Conservation (phyloP, 2,797 vertebrate species). For the Oreonectes daqikongensis region DNA sequence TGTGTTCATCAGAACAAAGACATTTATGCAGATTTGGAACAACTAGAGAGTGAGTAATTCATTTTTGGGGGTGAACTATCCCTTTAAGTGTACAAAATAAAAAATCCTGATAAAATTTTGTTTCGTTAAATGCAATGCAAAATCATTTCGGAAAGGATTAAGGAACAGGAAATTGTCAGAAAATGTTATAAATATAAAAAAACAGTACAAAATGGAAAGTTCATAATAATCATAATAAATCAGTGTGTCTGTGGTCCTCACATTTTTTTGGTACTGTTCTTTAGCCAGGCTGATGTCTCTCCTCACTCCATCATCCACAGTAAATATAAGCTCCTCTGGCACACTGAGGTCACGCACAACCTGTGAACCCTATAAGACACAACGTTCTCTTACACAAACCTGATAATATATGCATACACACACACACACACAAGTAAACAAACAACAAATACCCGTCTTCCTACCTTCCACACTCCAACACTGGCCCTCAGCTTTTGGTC, state of each 20-base stretch:
- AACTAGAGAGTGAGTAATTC: no score
- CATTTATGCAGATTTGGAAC: no score
- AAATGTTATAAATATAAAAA: no score
- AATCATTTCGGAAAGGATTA: no score
- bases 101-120: no score
- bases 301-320: conserved; percentile 79
- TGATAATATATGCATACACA: neutral
- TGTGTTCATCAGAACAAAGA: no score
- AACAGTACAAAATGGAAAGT: neutral
- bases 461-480: conserved; percentile 93
- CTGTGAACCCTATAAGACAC: conserved; percentile 79
- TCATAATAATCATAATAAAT: neutral
- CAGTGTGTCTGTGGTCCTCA: conserved; percentile 60
- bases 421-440: neutral
- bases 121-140: no score
- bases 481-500: conserved; percentile 83
- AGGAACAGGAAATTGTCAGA: no score
- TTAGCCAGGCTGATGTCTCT: conserved; percentile 80
- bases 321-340: conserved; percentile 90
- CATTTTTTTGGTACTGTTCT: conserved; percentile 80
- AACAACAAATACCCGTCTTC: neutral
- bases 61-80: no score
- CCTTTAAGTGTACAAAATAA: no score
- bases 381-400: neutral
- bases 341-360: conserved; percentile 74